These are phyloP conservation scores for Meteorus cinctellus DNA, from an alignment of 2,888 invertebrate species.

Conservation along the genomic window DNA sequence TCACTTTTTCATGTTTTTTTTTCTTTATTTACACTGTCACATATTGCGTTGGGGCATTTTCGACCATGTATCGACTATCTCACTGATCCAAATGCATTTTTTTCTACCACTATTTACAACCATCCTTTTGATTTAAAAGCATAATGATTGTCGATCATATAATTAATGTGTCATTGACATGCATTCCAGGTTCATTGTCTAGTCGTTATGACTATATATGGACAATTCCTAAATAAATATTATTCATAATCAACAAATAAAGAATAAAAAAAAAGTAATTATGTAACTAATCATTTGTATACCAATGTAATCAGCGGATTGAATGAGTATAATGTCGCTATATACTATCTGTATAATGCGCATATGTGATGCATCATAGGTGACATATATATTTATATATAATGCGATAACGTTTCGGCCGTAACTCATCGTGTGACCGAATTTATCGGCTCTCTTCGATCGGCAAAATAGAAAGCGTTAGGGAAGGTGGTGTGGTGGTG, in stretches of 20 bases:
- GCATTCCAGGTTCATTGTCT: too few species aligned
- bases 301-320: not conserved
- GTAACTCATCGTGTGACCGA: slow-evolving; percentile 50
- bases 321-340: not conserved
- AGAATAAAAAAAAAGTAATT: not conserved
- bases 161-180: too few species aligned
- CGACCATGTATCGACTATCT: too few species aligned
- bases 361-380: slow-evolving; percentile 12
- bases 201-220: too few species aligned
- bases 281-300: not conserved
- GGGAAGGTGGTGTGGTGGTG: slow-evolving; percentile 31
- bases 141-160: too few species aligned
- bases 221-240: not conserved
- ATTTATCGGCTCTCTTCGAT: slow-evolving; percentile 53
- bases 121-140: too few species aligned
- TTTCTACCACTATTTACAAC: too few species aligned
- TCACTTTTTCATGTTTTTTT: too few species aligned
- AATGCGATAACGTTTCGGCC: slow-evolving; percentile 44
- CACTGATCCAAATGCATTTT: too few species aligned
- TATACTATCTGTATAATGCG: slow-evolving; percentile 15
- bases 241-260: not conserved
- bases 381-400: slow-evolving; percentile 26
- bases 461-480: slow-evolving; percentile 53
- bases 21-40: too few species aligned
- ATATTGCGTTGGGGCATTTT: too few species aligned